Evolutionary conservation across 2,797 vertebrate genomes (phyloP).

Genomic region (Perdix hodgsoniae): DNA sequence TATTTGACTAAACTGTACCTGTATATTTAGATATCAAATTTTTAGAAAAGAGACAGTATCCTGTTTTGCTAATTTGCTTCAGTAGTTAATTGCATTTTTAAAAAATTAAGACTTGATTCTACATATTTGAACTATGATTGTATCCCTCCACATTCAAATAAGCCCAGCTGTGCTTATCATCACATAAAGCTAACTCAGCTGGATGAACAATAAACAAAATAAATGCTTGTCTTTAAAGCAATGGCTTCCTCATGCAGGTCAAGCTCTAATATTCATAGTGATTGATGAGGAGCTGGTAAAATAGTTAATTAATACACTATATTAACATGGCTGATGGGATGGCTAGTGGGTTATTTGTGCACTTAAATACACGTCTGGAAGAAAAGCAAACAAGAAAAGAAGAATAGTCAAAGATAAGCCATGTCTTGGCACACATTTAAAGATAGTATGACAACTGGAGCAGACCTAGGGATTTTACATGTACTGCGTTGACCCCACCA

Average conservation of each 20-base stretch:
- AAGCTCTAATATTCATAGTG: not conserved
- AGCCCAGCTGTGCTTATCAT: not conserved
- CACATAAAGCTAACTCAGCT: not conserved
- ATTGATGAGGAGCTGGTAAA: slow-evolving; percentile 41
- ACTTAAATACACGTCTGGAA: slow-evolving; percentile 21
- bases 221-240: slow-evolving; percentile 11
- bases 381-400: slow-evolving; percentile 40
- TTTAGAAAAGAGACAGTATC: not conserved
- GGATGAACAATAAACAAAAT: not conserved
- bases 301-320: slow-evolving; percentile 34
- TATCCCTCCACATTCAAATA: not conserved
- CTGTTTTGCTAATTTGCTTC: not conserved
- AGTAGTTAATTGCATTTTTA: not conserved
- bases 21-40: not conserved
- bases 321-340: not conserved
- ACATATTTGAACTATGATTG: not conserved
- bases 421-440: slow-evolving; percentile 19
- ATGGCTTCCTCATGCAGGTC: not conserved
- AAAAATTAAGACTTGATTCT: not conserved
- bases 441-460: not conserved
- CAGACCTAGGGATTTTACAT: not conserved
- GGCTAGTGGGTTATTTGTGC: slow-evolving; percentile 24
- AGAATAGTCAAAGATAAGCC: slow-evolving; percentile 40
- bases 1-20: not conserved
- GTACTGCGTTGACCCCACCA: not conserved